Base-by-base conservation (phyloP, 2,797 vertebrate genomes). In the Cygnus olor region DNA sequence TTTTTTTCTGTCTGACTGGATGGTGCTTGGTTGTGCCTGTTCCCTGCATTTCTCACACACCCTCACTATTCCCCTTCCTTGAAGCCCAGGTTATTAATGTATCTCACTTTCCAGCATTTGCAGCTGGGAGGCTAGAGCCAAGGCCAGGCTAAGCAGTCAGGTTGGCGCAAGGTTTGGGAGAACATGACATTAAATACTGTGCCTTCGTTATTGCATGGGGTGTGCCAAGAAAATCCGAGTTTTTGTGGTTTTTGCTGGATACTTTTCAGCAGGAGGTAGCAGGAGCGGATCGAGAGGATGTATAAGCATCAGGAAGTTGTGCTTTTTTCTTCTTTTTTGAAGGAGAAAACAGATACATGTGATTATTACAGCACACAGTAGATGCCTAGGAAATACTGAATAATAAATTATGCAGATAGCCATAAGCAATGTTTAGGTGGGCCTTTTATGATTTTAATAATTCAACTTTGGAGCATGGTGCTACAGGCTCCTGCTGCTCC, bases 11-110 rank as follows among this genome's bases (percentile, higher is more conserved):
- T 69, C 8, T 30, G 1, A 27, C 9, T 51, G 21, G 20, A 10
- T 44, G 17, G 11, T 42, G n/a, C 10, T 53, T 2, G 1, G 0
- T 47, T 32, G 3, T 18, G 3, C 1, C 34, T 53, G 7, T 28
- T 66, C 24, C 53, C 34, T 66, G 6, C 4, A 2, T 44, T 57
- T 63, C 11, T 38, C 34, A 14, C 9, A 18, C 5, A 1, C 10
- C 4, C 7, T 16, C 36, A 28, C 51, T 25, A 11, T 14, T 56
- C 15, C 21, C 5, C 16, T 70, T 91, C 83, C 27, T 34, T 0
- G 2, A 77, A 14, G 49, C 14, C 44, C 54, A 42, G 44, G 19
- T 36, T 60, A 47, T 49, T 44, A 32, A 4, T 2, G 3, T 42
- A 22, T 63, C 18, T 30, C 30, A 20, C 15, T 61, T 72, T 47